Base-by-base conservation (phyloP, 1,140 invertebrate genomes). In the Tetramorium alpestre region DNA sequence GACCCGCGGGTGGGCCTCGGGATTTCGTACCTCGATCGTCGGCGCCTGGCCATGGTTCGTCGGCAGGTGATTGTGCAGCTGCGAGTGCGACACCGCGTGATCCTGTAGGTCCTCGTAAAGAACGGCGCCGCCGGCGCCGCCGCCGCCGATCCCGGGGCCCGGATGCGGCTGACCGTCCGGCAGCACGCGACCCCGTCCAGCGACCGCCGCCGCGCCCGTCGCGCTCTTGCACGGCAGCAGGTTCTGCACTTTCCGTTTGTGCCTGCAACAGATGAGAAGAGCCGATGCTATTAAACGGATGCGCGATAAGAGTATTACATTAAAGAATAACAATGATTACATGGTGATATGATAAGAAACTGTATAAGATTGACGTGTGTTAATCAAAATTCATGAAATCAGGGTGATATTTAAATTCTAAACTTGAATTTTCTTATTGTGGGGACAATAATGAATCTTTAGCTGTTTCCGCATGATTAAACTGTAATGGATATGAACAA, bases 161-260 rank as follows among this genome's bases (percentile, higher is more conserved):
- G 93, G 87, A 58, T 94, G 94, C 56, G 90, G 65, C 16, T 91
- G 91, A 25, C 92, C 93, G 58, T 94, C 94, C 0, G 92, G 58
- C 56, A 92, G 56, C 10, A 92, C 88, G 11, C 91, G 81, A 11
- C 82, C 82, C 18, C 96, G 96, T 22, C 96, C 96, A 44, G 94
- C 96, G 80, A 95, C 94, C 87, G 94, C 94, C 88, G 94, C 95
- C 44, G 92, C 96, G 65, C 96, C 96, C 25, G 96, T 97, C 51
- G 96, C 96, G 64, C 96, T 97, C 94, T 97, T 97, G 94, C 97
- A 97, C 28, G 97, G 97, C 87, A 97, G 94, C 88, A 97, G 96
- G 89, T 97, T 97, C 94, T 97, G 97, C 93, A 97, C 96, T 96
- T 97, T 97, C 92, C 97, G 96, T 93, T 97, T 97, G 93, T 97